phyloP scores from a whole-genome alignment of 2,888 invertebrate genomes.

The Eupithecia subumbrata region DNA sequence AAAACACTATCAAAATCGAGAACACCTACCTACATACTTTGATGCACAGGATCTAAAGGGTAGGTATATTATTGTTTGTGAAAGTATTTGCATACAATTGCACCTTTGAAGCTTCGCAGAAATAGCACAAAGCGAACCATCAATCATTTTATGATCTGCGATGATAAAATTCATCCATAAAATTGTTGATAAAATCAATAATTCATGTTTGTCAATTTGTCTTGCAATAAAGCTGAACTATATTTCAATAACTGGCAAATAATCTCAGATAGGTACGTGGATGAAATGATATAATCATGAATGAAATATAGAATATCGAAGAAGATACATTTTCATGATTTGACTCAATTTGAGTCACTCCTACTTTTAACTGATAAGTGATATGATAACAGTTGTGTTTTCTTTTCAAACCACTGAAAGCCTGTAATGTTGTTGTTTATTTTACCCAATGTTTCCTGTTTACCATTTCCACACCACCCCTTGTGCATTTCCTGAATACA shows the following conservation, averaged over 20 bases:
- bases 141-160: slow-evolving; percentile 39
- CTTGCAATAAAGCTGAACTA: background rate
- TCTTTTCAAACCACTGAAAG: background rate
- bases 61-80: slow-evolving; percentile 35
- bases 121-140: slow-evolving; percentile 37
- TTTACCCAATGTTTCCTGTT: slow-evolving; percentile 13
- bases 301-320: too few relatives aligned
- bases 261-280: background rate
- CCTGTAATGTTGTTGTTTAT: slow-evolving; percentile 8
- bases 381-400: background rate
- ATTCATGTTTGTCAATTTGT: slow-evolving; percentile 33
- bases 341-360: background rate
- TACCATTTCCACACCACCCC: slow-evolving; percentile 14
- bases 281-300: background rate
- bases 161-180: slow-evolving; percentile 40
- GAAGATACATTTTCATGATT: too few relatives aligned
- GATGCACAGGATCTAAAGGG: slow-evolving; percentile 12
- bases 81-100: slow-evolving; percentile 59
- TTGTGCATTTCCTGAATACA: slow-evolving; percentile 15
- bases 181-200: slow-evolving; percentile 37
- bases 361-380: too few relatives aligned
- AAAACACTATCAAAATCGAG: background rate
- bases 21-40: background rate
- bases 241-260: background rate
- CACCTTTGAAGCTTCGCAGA: slow-evolving; percentile 48